Base-by-base conservation (phyloP, 2,888 invertebrate genomes). In the Nomada fucata region DNA sequence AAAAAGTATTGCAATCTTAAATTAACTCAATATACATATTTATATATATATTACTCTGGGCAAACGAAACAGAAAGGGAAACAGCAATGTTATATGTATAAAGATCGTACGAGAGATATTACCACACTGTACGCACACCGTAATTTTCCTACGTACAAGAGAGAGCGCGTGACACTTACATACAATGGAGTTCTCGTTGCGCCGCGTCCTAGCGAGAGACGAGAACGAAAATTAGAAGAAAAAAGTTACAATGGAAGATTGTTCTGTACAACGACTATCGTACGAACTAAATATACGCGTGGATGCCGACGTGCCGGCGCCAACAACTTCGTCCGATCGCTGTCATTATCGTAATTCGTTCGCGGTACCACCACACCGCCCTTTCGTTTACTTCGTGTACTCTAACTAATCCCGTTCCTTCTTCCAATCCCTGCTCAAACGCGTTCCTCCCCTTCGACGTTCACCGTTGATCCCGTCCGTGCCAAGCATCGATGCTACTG, bases 231-330 rank as follows among this genome's bases (percentile, higher is more conserved):
- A 82, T 76, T 74, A 60, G 78, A 80, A 75, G 77, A 74, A 81
- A 65, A 70, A 63, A 83, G 68, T 83, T 78, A 81, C 82, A 84
- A 72, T 90, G 90, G 88, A 91, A 90, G 89, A 90, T 90, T 89
- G 83, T 89, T 87, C 87, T 89, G 89, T 88, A 90, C 89, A 88
- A 79, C 85, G 82, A 84, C 86, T 85, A 81, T 86, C 77, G 67
- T 80, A 77, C 79, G 64, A 83, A 83, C 78, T 86, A 84, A 87
- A 83, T 76, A 86, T 47, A 47, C 79, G 82, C 77, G 82, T 65
- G 74, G 84, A 60, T 68, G 73, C 55, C 79, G 74, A 79, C 67
- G 72, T 71, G 74, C 57, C 81, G 81, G 67, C 69, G 74, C 55
- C 76, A 50, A 68, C 60, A 47, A 65, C 72, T 73, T 61, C 73